Evolutionary conservation across 1,140 invertebrate species (phyloP).

Genomic region (Drosophila nannoptera): DNA sequence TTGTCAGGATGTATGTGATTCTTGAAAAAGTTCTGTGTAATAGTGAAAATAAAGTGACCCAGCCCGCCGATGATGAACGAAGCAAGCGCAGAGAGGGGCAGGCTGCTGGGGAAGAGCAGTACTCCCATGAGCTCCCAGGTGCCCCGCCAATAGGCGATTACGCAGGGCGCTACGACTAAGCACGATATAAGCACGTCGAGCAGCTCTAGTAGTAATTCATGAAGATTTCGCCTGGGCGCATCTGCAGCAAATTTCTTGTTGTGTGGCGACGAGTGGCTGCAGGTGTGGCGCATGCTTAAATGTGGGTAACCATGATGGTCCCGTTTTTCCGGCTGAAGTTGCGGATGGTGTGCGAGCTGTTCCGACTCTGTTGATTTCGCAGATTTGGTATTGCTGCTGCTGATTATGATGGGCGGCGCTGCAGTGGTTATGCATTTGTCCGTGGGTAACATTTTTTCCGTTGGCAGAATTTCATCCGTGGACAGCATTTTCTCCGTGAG

Average conservation of each 20-base stretch:
- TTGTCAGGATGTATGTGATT: constrained; percentile 84
- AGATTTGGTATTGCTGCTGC: constrained; percentile 22
- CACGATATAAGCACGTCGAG: constrained; percentile 87
- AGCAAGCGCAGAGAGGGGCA: constrained; percentile 82
- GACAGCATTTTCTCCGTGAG: constrained; percentile 38
- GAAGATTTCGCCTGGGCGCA: constrained; percentile 66
- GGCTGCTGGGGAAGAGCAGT: constrained; percentile 83
- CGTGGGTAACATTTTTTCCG: constrained; percentile 47
- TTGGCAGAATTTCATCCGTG: constrained; percentile 48
- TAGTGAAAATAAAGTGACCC: constrained; percentile 84
- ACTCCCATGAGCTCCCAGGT: constrained; percentile 89
- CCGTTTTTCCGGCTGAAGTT: constrained; percentile 1
- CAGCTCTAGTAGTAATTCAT: constrained; percentile 82
- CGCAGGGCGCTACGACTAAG: constrained; percentile 86
- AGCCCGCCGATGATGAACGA: constrained; percentile 85
- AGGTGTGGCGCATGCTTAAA: constrained; percentile 26
- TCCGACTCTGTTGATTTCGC: constrained; percentile 18
- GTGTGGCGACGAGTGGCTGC: constrained; percentile 19
- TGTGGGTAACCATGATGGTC: constrained; percentile 5
- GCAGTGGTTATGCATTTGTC: constrained; percentile 48
- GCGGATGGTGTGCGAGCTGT: constrained; percentile 37
- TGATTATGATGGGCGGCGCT: constrained; percentile 50
- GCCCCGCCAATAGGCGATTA: constrained; percentile 91
- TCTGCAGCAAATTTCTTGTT: constrained; percentile 73
- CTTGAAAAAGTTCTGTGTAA: constrained; percentile 83